These are phyloP conservation scores for Stichopus chloronotus DNA, from an alignment of 35 echinoderm and acorn worm species.

Conservation along the genomic window DNA sequence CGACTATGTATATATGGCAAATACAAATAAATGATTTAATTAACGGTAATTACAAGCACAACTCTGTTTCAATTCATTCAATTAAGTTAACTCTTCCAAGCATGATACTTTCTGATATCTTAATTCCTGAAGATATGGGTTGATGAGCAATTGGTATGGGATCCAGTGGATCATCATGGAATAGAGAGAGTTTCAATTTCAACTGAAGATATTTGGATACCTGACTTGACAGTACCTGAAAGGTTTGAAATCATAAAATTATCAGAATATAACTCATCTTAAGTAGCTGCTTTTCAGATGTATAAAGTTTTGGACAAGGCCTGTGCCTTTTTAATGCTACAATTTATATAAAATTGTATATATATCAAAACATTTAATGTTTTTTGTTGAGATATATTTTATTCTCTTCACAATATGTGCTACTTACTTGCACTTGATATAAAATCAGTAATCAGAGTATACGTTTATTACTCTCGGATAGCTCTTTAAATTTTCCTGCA, in stretches of 20 bases:
- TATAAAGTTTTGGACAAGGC: too few relatives aligned
- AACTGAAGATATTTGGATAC: conserved; percentile 38
- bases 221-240: conserved; percentile 51
- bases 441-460: too few relatives aligned
- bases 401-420: too few relatives aligned
- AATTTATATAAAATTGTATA: too few relatives aligned
- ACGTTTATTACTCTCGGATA: too few relatives aligned
- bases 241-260: conserved; percentile 10
- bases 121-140: conserved; percentile 26
- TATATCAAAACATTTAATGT: neutral
- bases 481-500: too few relatives aligned
- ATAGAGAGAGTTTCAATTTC: neutral
- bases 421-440: too few relatives aligned
- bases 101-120: neutral
- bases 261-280: too few relatives aligned
- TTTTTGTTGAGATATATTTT: too few relatives aligned
- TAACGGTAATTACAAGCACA: neutral
- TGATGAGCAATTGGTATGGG: conserved; percentile 38
- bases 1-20: neutral
- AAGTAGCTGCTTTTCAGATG: too few relatives aligned
- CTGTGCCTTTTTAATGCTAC: too few relatives aligned
- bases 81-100: neutral
- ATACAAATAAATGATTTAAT: neutral
- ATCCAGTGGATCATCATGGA: conserved; percentile 29
- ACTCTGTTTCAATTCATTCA: neutral